These are phyloP conservation scores for Tipula helvola DNA, from an alignment of 2,888 invertebrate genomes.

Conservation along the genomic window DNA sequence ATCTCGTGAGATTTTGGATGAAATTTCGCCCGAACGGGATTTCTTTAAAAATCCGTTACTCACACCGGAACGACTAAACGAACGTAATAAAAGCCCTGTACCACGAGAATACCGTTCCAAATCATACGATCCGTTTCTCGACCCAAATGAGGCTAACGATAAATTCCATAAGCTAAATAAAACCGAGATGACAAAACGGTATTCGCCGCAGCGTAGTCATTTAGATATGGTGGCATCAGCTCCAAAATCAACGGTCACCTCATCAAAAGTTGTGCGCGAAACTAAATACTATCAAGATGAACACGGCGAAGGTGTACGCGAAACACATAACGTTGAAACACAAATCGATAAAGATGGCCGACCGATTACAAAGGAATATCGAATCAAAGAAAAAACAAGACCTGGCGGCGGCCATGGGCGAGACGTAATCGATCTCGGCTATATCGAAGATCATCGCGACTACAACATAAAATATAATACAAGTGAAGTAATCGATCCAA, in stretches of 20 bases:
- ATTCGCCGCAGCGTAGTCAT: constrained; percentile 27
- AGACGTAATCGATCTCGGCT: constrained; percentile 14
- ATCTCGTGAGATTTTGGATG: constrained; percentile 30
- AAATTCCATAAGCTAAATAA: constrained; percentile 26
- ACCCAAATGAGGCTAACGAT: neutral
- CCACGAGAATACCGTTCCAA: constrained; percentile 11
- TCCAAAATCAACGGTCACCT: constrained; percentile 23
- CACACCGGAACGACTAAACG: constrained; percentile 23
- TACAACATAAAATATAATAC: constrained; percentile 20
- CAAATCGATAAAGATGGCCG: constrained; percentile 34
- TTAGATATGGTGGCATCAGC: constrained; percentile 25
- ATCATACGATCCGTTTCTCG: constrained; percentile 15
- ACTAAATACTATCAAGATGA: constrained; percentile 31
- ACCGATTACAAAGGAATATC: constrained; percentile 33
- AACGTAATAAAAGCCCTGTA: neutral
- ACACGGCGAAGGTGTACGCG: constrained; percentile 40
- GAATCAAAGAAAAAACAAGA: constrained; percentile 32
- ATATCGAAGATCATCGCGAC: constrained; percentile 18
- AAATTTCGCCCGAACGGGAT: constrained; percentile 25
- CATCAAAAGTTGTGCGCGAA: constrained; percentile 28
- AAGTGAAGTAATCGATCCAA: constrained; percentile 34
- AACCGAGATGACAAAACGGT: constrained; percentile 26
- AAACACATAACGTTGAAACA: constrained; percentile 36
- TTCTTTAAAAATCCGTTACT: constrained; percentile 29
- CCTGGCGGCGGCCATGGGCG: neutral